Evolutionary conservation across 64 coral and sea anemone genomes (phyloP).

Genomic region (Orbicella faveolata): DNA sequence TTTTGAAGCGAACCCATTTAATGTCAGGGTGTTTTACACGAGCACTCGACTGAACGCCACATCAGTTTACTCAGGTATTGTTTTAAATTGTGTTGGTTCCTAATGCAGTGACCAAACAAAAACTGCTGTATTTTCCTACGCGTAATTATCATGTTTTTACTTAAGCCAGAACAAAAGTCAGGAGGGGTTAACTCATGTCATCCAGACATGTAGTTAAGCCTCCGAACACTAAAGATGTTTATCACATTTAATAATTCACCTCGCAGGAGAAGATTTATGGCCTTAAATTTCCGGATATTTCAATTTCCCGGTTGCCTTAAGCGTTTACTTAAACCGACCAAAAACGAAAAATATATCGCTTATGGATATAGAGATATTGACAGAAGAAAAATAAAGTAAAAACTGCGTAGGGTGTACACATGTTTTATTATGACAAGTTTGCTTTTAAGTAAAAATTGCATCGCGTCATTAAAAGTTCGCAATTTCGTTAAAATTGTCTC

Average conservation of each 20-base stretch:
- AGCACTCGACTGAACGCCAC: too few species aligned
- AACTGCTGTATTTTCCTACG: neutral
- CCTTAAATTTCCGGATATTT: conserved; percentile 12
- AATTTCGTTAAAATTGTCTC: too few species aligned
- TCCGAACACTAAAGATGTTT: conserved; percentile 9
- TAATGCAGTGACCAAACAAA: neutral
- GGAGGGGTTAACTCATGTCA: neutral
- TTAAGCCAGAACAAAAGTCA: neutral
- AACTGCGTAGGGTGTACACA: too few species aligned
- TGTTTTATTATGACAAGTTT: too few species aligned
- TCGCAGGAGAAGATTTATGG: neutral
- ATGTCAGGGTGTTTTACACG: neutral
- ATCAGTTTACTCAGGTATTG: neutral
- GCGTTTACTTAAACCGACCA: too few species aligned
- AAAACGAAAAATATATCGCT: neutral
- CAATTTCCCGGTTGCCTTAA: neutral
- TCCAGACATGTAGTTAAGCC: conserved; percentile 9
- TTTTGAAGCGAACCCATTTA: neutral
- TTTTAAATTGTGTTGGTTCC: neutral
- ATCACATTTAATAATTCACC: conserved; percentile 37
- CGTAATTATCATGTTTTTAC: neutral
- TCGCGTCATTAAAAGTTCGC: too few species aligned
- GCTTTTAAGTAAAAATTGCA: too few species aligned
- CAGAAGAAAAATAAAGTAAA: neutral
- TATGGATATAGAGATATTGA: too few species aligned